Conservation (phyloP, 2,797 vertebrate species). For the Gambelia wislizenii region DNA sequence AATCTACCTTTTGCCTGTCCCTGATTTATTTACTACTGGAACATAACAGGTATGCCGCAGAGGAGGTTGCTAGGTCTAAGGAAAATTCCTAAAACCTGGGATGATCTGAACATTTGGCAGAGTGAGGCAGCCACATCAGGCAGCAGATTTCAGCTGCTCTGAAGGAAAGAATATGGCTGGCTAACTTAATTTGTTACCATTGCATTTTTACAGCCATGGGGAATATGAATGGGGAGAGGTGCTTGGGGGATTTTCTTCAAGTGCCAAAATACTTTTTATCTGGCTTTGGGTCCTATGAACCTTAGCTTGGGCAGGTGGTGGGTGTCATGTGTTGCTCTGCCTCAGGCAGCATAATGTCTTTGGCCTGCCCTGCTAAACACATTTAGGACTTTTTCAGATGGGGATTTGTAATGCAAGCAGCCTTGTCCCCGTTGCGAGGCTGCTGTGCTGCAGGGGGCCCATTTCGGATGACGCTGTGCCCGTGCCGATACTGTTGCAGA, state of each 20-base stretch:
- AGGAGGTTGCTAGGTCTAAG: not conserved
- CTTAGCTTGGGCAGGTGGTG: not conserved
- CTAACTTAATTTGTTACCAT: not conserved
- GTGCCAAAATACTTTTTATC: not conserved
- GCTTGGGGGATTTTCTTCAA: not conserved
- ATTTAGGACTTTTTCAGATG: no score
- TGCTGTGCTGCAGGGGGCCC: no score
- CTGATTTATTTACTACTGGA: not conserved
- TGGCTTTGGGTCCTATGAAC: not conserved
- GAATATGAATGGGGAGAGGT: not conserved
- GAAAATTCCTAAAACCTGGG: not conserved
- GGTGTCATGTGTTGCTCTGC: not conserved
- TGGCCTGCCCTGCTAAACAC: no score
- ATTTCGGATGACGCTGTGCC: no score
- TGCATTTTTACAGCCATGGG: not conserved
- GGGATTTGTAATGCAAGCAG: no score
- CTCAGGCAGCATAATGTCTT: not conserved
- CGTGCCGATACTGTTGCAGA: no score
- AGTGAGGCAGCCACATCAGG: not conserved
- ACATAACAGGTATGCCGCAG: not conserved
- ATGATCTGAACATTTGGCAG: not conserved
- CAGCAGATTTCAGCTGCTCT: not conserved
- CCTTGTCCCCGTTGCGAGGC: no score
- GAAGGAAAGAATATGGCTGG: not conserved
- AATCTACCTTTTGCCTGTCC: not conserved